Evolutionary conservation across 2,888 invertebrate genomes (phyloP), one percentile per base, ranked within the genome.

Genomic region (Drosophila mettleri): DNA sequence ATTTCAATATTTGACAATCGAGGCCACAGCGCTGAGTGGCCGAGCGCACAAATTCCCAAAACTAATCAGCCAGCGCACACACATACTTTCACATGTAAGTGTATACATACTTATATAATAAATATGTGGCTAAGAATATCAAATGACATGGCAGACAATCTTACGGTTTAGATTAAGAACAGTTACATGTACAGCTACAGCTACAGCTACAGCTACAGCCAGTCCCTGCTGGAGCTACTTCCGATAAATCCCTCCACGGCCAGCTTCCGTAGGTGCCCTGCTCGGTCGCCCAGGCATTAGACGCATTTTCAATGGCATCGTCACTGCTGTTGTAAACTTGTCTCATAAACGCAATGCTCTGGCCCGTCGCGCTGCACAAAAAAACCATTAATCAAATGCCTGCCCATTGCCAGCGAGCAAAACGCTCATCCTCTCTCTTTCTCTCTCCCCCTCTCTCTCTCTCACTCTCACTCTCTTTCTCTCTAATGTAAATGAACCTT

Each of bases 381-480:
- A 86, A 73, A 70, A 83, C 80, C 86, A 83, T 83, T 83, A 86
- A 83, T 83, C 83, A 83, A 86, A 83, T 86, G 82, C 62, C 64
- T 53, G 54, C 36, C 41, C 34, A 22, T 34, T 29, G 48, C 55
- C 58, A 24, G 1, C n/a, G 12, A 39, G 39, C 18, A 3, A 27
- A 34, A 20, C 34, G 20, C 1, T 41, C 57, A n/a, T n/a, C n/a
- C n/a, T n/a, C n/a, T 10, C 36, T 18, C 45, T 24, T 6, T 24
- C 24, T 2, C 24, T 24, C 24, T 24, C n/a, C n/a, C n/a, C n/a
- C n/a, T n/a, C n/a, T n/a, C n/a, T n/a, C n/a, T n/a, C n/a, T n/a
- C n/a, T n/a, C n/a, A n/a, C n/a, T n/a, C n/a, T n/a, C n/a, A n/a
- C n/a, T 10, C 36, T 18, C 45, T 24, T 6, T 24, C 24, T 2